Base-by-base conservation (phyloP, 64 coral and sea anemone genomes). In the Stichodactyla mertensii region DNA sequence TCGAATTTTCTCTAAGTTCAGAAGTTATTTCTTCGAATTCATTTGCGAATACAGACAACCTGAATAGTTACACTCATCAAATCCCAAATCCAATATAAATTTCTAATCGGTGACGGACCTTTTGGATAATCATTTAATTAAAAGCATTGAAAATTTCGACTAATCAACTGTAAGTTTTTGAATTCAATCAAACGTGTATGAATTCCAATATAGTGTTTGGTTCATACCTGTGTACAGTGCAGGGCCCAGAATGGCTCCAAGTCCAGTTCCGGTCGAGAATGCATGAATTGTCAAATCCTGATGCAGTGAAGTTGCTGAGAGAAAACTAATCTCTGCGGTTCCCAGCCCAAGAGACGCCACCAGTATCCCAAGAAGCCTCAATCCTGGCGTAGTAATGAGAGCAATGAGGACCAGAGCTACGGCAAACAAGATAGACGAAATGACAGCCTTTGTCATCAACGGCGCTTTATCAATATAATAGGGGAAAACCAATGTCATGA, bases 391-490 rank as follows among this genome's bases (percentile, higher is more conserved):
- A 13, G 55, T 85, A 19, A 85, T 85, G 36, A 85, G 22, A 18
- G 83, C 83, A 9, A 85, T 85, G 54, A 85, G 83, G 19, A 85
- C 55, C 14, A 85, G 19, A 23, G 83, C 83, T 8, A 85, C 10
- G 15, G 83, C 56, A 23, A 85, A 85, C 16, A 85, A 64, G 0
- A 57, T 18, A 55, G 60, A 31, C 6, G 83, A 85, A 62, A 51
- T 23, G 27, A 62, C 27, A 4, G 83, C 83, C 23, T 85, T 85
- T 24, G 83, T 85, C 54, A 85, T 85, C 5, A 85, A 24, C 22
- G 83, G 83, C 12, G 61, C 83, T 64, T 85, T 85, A 55, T 85
- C 83, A 64, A 85, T 15, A 64, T 85, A 85, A 55, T 85, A 85
- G 0, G 83, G 83, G 9, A 85, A 36, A 52, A 85, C 8, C 31